Percentiles rank a stretch among this genome's conserved stretches.
These are phyloP conservation scores for Poecilia velifera DNA, from an alignment of 2,797 vertebrate genomes.

Conservation along the genomic window DNA sequence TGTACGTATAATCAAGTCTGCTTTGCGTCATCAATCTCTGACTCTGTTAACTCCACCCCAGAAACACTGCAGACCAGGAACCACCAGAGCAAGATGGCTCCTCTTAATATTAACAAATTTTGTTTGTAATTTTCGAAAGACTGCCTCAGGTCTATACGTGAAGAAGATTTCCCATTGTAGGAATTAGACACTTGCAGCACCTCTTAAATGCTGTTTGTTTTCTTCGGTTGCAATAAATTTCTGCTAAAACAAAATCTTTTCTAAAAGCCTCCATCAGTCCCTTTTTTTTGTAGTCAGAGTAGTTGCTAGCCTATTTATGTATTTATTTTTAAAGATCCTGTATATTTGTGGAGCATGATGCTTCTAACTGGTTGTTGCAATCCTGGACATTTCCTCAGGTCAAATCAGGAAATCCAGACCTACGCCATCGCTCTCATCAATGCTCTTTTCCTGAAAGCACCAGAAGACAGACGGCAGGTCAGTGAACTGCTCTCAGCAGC, in stretches of 20 bases:
- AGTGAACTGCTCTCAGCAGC: slow-evolving; percentile 49
- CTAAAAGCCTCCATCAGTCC: background rate
- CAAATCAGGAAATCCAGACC: slow-evolving; percentile 99
- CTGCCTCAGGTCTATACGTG: background rate
- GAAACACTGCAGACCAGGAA: background rate
- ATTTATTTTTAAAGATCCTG: background rate
- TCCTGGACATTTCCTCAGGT: slow-evolving; percentile 81
- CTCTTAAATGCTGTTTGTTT: background rate
- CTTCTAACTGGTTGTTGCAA: slow-evolving; percentile 80
- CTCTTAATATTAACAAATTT: background rate
- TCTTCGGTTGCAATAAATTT: background rate
- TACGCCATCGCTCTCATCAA: slow-evolving; percentile 98
- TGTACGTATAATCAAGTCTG: background rate
- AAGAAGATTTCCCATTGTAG: background rate
- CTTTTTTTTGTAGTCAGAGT: background rate
- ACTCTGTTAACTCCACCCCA: background rate
- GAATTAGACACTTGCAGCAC: too few relatives aligned
- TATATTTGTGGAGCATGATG: slow-evolving; percentile 65
- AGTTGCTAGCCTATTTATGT: slow-evolving; percentile 14
- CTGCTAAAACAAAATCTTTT: background rate
- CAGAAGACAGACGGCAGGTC: slow-evolving; percentile 97
- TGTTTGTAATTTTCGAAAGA: background rate
- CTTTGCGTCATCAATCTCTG: background rate
- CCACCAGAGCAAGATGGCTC: background rate
- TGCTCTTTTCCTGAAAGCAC: slow-evolving; percentile 97